Conservation (phyloP, 2,113 vertebrate genomes). For the Apeltes quadracus region DNA sequence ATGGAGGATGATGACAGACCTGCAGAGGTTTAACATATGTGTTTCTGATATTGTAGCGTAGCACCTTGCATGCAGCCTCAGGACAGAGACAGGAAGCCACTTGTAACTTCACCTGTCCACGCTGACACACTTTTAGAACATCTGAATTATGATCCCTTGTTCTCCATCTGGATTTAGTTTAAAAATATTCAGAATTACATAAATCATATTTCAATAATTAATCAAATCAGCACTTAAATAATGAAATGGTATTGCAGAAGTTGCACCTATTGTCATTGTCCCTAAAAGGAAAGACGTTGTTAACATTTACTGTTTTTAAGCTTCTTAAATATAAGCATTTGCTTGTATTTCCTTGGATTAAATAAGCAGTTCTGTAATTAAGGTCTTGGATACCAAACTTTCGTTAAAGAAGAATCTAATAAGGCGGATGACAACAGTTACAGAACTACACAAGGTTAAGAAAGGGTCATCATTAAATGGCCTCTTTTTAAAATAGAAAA, state of each 20-base stretch:
- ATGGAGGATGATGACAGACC: not conserved
- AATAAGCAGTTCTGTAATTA: not conserved
- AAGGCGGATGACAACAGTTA: not conserved
- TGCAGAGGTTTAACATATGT: not conserved
- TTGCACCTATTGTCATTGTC: not conserved
- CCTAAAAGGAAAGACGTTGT: not conserved
- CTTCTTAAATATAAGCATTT: not conserved
- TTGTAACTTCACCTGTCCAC: conserved; percentile 22
- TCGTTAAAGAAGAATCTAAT: not conserved
- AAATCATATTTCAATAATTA: not conserved
- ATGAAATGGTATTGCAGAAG: not conserved
- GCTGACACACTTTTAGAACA: not conserved
- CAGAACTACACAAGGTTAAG: not conserved
- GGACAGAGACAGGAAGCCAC: not conserved
- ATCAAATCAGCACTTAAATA: not conserved
- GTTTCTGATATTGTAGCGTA: not conserved
- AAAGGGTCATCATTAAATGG: not conserved
- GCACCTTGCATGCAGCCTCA: not conserved
- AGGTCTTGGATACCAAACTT: not conserved
- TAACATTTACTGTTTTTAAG: not conserved
- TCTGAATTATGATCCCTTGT: not conserved
- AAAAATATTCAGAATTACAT: not conserved
- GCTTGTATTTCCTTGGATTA: not conserved
- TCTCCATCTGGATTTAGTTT: not conserved
- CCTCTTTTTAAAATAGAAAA: not conserved